A percentile compares a stretch with the other conserved stretches of the same genome.
Evolutionary conservation across 1,140 invertebrate species (phyloP).

Genomic region (Nebria ingens): DNA sequence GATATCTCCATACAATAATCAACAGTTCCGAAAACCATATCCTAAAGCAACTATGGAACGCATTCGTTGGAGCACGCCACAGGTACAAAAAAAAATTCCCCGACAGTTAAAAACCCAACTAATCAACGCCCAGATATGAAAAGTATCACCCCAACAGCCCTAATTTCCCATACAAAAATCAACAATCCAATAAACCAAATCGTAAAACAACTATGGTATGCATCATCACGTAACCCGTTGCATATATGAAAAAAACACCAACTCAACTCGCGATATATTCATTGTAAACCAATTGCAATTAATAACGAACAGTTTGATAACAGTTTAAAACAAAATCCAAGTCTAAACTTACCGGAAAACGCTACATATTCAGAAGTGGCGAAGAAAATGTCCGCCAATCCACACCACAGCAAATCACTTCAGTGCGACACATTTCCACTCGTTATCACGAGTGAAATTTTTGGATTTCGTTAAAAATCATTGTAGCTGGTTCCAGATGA

Average conservation of each 20-base stretch:
- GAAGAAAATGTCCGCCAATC: constrained; percentile 11
- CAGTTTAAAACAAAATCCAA: no score
- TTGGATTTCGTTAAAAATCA: background rate
- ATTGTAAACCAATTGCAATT: no score
- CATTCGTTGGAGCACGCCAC: background rate
- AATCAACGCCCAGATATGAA: background rate
- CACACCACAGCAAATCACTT: background rate
- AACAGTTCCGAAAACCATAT: no score
- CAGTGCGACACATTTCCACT: background rate
- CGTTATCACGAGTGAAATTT: background rate
- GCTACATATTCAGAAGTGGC: constrained; percentile 11
- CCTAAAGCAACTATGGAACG: no score
- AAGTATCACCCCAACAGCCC: background rate
- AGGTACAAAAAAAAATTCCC: background rate
- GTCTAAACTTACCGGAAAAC: constrained; percentile 10
- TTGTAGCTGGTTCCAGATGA: background rate
- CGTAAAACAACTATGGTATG: no score
- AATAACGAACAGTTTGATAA: no score
- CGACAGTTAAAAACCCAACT: background rate
- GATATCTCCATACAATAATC: no score
- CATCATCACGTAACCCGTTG: background rate
- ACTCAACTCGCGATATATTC: no score
- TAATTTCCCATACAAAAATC: no score
- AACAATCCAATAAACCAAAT: no score
- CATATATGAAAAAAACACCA: no score